A percentile compares a stretch with the other conserved stretches of the same genome.
These are phyloP conservation scores for Strix aluco DNA, from an alignment of 2,113 vertebrate genomes.

Conservation along the genomic window DNA sequence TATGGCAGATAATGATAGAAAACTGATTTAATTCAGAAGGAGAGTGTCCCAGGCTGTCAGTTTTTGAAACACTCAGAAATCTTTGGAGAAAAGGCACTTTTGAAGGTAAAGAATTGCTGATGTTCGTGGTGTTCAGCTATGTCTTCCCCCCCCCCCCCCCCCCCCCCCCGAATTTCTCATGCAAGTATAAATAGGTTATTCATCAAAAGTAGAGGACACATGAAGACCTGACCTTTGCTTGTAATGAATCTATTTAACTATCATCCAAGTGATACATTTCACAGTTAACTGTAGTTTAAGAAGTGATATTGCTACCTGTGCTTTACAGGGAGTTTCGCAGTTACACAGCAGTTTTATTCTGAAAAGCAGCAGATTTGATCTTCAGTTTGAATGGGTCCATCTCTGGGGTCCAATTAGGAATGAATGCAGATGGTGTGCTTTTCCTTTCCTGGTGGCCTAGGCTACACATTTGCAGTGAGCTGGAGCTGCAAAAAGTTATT, in stretches of 20 bases:
- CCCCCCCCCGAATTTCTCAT: neutral
- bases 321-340: neutral
- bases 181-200: neutral
- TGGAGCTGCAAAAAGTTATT: neutral
- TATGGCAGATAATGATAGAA: neutral
- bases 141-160: too few relatives aligned
- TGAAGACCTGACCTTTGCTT: constrained; percentile 24
- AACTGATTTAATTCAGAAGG: neutral
- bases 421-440: neutral
- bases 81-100: neutral
- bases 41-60: neutral
- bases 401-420: neutral
- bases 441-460: neutral
- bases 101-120: neutral
- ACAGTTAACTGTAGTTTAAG: neutral
- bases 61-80: neutral
- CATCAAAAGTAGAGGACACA: neutral
- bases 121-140: neutral
- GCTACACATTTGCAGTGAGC: neutral
- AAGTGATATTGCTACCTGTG: neutral
- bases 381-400: neutral
- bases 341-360: neutral
- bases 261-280: neutral
- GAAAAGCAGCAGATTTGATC: neutral
- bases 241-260: neutral